Percentiles rank a stretch among this genome's conserved stretches.
Conservation (phyloP, 2,113 vertebrate species). For the Hemiprocne comata region DNA sequence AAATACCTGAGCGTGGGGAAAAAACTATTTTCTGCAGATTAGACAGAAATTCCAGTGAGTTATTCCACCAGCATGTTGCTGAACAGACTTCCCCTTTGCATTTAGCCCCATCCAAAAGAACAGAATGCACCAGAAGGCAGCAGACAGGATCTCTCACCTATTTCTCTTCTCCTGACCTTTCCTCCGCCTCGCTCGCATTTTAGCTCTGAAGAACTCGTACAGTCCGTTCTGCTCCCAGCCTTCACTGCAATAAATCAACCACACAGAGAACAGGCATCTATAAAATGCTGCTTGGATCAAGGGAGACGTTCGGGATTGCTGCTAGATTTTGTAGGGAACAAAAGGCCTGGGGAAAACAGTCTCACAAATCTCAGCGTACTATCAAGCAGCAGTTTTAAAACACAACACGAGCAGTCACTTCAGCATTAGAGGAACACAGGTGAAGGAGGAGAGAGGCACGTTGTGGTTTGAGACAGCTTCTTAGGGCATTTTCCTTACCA, state of each 20-base stretch:
- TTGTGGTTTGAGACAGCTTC: not conserved
- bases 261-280: not conserved
- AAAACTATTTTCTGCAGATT: not conserved
- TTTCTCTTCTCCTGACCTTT: constrained; percentile 94
- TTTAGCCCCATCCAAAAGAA: not conserved
- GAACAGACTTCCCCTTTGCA: not conserved
- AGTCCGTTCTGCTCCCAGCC: constrained; percentile 99
- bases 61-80: not conserved
- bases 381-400: not conserved
- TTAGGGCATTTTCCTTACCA: not conserved
- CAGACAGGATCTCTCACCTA: constrained; percentile 76
- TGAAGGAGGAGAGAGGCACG: not conserved
- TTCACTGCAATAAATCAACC: constrained; percentile 80
- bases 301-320: not conserved
- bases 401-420: not conserved
- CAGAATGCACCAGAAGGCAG: not conserved
- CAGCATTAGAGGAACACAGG: not conserved
- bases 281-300: not conserved
- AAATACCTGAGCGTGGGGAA: not conserved
- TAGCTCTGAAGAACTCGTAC: constrained; percentile 97
- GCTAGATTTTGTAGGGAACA: not conserved
- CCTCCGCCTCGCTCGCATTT: constrained; percentile 94
- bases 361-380: not conserved
- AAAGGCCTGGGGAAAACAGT: not conserved
- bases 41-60: not conserved